Base-by-base conservation (phyloP, 1,140 invertebrate species). In the Stegodyphus dumicola region DNA sequence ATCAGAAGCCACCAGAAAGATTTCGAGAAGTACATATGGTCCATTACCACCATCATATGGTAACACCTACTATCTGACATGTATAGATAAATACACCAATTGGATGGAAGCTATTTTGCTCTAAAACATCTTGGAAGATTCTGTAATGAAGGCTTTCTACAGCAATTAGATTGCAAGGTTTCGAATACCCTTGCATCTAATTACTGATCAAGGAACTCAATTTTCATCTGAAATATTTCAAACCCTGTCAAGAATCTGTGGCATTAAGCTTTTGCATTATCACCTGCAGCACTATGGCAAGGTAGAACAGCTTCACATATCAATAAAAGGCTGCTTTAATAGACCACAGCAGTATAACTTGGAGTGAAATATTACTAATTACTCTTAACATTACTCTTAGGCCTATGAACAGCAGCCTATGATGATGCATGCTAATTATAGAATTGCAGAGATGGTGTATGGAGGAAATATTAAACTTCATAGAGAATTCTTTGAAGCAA, bases 1-100 rank as follows among this genome's bases (percentile, higher is more conserved):
- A 65, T 95, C 56, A 86, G 15, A n/a, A n/a, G 10, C 56, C 86
- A 17, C 2, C 54, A 13, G 53, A 33, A n/a, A 54, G 87, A 54
- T 92, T 92, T 78, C 65, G 87, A 5, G 90, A 92, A 74, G 86
- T 93, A 0, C 90, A 93, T 87, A 87, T 93, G 90, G 91, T 0
- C 92, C 90, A 0, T 74, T 93, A n/a, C n/a, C n/a, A n/a, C n/a
- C n/a, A n/a, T n/a, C n/a, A n/a, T n/a, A n/a, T n/a, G n/a, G n/a
- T n/a, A n/a, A 85, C 67, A 75, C 51, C 10, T 92, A 92, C 81
- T 86, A 88, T 9, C 87, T 92, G 4, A 92, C 92, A 0, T 88
- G 89, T 15, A 90, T 92, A 6, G 91, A 92, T 77, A 79, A 91
- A 7, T 92, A 89, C 83, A 90, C 91, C 0, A 80, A 75, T 75